phyloP scores from a whole-genome alignment of 2,888 invertebrate genomes.

The Drosophila paranaensis region DNA sequence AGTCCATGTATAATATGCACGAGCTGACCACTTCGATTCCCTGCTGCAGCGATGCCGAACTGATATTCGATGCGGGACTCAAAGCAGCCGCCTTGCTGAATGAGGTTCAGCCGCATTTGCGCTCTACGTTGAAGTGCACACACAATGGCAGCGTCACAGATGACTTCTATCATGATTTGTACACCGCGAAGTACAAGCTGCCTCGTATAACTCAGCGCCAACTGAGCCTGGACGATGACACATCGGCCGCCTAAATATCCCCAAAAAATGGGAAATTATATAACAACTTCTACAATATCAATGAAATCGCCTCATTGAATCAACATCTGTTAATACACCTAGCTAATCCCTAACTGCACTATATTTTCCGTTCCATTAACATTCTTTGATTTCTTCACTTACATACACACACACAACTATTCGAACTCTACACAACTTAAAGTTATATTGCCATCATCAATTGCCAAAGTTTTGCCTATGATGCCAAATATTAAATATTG shows the following conservation, averaged over 20 bases:
- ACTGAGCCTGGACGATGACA: constrained; percentile 56
- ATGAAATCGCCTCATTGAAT: constrained; percentile 45
- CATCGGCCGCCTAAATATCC: constrained; percentile 50
- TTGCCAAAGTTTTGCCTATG: constrained; percentile 64
- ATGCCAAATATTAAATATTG: constrained; percentile 28
- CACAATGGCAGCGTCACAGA: constrained; percentile 45
- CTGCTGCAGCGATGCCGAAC: constrained; percentile 69
- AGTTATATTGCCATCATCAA: constrained; percentile 55
- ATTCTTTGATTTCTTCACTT: constrained; percentile 20
- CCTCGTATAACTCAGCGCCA: constrained; percentile 61
- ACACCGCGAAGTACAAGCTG: constrained; percentile 64
- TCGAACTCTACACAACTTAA: constrained; percentile 1
- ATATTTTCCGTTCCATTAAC: constrained; percentile 12
- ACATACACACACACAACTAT: constrained; percentile 16
- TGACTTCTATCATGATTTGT: constrained; percentile 69
- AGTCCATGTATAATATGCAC: constrained; percentile 82
- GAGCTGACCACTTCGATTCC: constrained; percentile 64
- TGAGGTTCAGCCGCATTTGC: constrained; percentile 85
- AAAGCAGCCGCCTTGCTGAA: constrained; percentile 79
- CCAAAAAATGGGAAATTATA: background rate
- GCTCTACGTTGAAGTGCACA: constrained; percentile 85
- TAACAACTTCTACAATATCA: constrained; percentile 20
- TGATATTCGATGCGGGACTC: constrained; percentile 61
- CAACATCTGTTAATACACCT: constrained; percentile 38
- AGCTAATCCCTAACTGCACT: constrained; percentile 39